These are phyloP conservation scores for Mastomys natalensis DNA, from an alignment of 2,113 vertebrate genomes.

Conservation along the genomic window DNA sequence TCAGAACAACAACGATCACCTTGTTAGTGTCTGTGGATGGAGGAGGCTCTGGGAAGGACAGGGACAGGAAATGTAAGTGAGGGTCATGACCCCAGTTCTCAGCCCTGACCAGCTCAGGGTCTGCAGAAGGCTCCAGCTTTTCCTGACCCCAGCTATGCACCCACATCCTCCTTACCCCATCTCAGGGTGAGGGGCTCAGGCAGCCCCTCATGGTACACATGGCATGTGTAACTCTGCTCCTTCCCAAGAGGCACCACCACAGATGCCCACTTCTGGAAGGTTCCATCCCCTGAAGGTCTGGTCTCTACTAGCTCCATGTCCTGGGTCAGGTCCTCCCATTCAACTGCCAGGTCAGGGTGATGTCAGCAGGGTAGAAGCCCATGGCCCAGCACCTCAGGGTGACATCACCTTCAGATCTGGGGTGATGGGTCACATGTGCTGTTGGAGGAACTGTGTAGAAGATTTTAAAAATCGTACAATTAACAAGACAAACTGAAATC, in stretches of 20 bases:
- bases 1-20: fast-evolving
- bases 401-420: not conserved
- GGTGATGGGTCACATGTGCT: not conserved
- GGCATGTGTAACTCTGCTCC: not conserved
- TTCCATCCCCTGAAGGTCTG: not conserved
- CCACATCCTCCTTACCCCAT: not conserved
- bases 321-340: not conserved
- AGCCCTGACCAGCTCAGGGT: not conserved
- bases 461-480: not conserved
- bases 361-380: not conserved
- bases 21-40: fast-evolving
- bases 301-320: not conserved
- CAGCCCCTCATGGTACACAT: conserved; percentile 81
- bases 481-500: not conserved
- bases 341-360: not conserved
- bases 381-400: conserved; percentile 8
- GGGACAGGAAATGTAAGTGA: not conserved
- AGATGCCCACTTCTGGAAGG: conserved; percentile 1
- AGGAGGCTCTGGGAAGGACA: not conserved
- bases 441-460: not conserved
- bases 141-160: not conserved
- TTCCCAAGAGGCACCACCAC: not conserved
- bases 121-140: not conserved
- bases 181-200: not conserved
- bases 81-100: not conserved